Evolutionary conservation across 1,140 invertebrate species (phyloP), one percentile per base, ranked within the genome.

Genomic region (Triops longicaudatus): DNA sequence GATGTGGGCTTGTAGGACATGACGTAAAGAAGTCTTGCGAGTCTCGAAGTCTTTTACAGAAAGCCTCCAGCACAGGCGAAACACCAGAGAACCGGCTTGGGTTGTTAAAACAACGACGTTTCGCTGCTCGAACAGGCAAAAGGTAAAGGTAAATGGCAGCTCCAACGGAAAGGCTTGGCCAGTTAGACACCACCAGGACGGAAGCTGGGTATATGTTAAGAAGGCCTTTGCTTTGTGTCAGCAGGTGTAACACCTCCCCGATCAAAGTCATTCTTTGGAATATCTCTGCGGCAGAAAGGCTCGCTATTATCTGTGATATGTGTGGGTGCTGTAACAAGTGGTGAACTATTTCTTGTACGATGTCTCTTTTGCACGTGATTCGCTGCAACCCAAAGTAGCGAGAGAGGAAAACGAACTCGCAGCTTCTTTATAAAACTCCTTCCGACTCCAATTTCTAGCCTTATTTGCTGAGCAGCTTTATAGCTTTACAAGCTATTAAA

Each of bases 111-210:
- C 50, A 63, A 63, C 31, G 31, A 37, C 50, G 50, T 63, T 63
- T 63, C 50, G 10, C 50, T 63, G 50, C 17, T 63, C 50, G 10
- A 63, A 63, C 50, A 63, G 50, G 50, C 22, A 63, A 63, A 63
- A 63, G 50, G 6, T 44, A 44, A 44, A 44, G 43, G 50, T 63
- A 63, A 63, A 63, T 63, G 50, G 50, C 50, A 63, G 50, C 50
- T 7, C 50, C 50, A 63, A 63, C 50, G 50, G 50, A 63, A 63
- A 63, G 50, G 50, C 50, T 63, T 63, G 50, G 50, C 50, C 50
- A 63, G 50, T 63, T 63, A 63, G 50, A 63, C n/a, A 63, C 50
- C 50, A 63, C 50, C 50, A 63, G 50, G 50, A 63, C 50, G 50
- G 50, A 63, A 63, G 50, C 50, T 63, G 50, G 50, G 50, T 63